Evolutionary conservation across 2,113 vertebrate species (phyloP).

Genomic region (Thamnaconus septentrionalis): DNA sequence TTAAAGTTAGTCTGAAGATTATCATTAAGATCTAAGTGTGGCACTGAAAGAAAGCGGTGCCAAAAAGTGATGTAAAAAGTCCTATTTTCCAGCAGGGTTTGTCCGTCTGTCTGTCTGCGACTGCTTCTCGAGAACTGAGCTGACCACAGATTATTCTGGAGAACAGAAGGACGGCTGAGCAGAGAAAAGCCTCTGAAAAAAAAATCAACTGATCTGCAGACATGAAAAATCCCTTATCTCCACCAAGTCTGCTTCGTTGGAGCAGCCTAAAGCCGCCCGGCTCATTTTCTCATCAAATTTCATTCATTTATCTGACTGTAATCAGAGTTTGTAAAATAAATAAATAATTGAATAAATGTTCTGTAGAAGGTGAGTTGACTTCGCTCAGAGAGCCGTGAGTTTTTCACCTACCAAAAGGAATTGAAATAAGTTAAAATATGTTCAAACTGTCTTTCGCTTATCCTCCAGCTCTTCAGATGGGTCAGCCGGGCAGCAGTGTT

Average conservation of each 20-base stretch:
- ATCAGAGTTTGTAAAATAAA: not conserved
- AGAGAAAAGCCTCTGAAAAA: slow-evolving; percentile 39
- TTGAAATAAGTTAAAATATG: not conserved
- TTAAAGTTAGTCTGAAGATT: too few relatives aligned
- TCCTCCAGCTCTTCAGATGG: slow-evolving; percentile 34
- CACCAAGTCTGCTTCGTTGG: slow-evolving; percentile 16
- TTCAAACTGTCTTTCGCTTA: not conserved
- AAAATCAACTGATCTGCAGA: slow-evolving; percentile 37
- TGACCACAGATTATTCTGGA: slow-evolving; percentile 39
- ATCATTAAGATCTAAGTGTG: too few relatives aligned
- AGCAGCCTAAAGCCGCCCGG: not conserved
- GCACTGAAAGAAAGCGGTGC: too few relatives aligned
- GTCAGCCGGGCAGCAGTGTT: slow-evolving; percentile 18
- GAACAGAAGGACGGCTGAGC: slow-evolving; percentile 36
- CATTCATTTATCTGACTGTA: slow-evolving; percentile 16
- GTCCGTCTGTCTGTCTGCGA: slow-evolving; percentile 22
- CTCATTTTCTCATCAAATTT: slow-evolving; percentile 23
- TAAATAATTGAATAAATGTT: not conserved
- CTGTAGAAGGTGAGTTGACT: not conserved
- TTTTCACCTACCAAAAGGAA: slow-evolving; percentile 2
- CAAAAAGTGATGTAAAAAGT: slow-evolving; percentile 47
- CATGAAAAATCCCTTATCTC: slow-evolving; percentile 44
- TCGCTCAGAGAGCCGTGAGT: not conserved
- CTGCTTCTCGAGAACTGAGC: slow-evolving; percentile 29
- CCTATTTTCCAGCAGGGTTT: slow-evolving; percentile 17